These are phyloP conservation scores for Pavo muticus DNA, from an alignment of 2,113 vertebrate species.

Conservation along the genomic window DNA sequence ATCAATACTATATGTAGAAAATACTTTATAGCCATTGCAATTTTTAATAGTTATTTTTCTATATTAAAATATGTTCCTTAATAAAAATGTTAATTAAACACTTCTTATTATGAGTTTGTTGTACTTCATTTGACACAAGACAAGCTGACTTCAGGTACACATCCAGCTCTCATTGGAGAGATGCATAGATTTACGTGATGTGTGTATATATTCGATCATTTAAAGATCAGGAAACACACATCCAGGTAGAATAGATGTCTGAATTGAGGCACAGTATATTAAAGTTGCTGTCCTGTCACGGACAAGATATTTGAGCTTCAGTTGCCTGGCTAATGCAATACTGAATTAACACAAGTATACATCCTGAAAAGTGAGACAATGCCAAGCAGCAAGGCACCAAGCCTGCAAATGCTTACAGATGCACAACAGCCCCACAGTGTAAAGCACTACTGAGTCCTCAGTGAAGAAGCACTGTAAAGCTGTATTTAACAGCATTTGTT, in stretches of 20 bases:
- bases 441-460: not conserved
- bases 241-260: slow-evolving; percentile 60
- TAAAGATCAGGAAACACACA: slow-evolving; percentile 39
- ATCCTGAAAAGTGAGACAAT: not conserved
- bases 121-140: slow-evolving; percentile 55
- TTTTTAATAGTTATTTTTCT: slow-evolving; percentile 55
- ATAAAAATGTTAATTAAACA: slow-evolving; percentile 70
- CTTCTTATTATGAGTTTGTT: slow-evolving; percentile 31
- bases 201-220: not conserved
- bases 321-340: slow-evolving; percentile 11
- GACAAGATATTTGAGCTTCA: slow-evolving; percentile 30
- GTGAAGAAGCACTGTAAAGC: not conserved
- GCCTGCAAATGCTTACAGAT: not conserved
- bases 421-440: not conserved
- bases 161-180: slow-evolving; percentile 3
- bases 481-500: not conserved
- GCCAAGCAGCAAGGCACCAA: slow-evolving; percentile 14
- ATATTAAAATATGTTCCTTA: slow-evolving; percentile 75
- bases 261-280: slow-evolving; percentile 53
- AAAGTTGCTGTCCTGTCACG: slow-evolving; percentile 33
- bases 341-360: not conserved
- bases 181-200: not conserved
- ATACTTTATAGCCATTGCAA: slow-evolving; percentile 58
- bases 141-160: slow-evolving; percentile 13
- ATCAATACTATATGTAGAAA: slow-evolving; percentile 65